phyloP scores from a whole-genome alignment of 1,140 invertebrate genomes.

The Cepaea nemoralis region DNA sequence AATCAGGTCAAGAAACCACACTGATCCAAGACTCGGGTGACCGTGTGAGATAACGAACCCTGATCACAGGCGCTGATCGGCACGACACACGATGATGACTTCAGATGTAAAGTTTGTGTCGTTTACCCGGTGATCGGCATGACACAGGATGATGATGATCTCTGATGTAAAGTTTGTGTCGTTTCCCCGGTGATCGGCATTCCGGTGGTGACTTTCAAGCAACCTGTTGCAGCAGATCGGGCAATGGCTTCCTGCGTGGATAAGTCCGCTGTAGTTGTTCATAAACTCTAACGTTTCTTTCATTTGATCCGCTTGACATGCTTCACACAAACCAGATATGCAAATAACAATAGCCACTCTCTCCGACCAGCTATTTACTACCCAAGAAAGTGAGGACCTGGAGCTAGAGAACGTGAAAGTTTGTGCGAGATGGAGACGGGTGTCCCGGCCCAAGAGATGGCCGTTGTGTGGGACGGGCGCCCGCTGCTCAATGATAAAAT shows the following conservation, averaged over 20 bases:
- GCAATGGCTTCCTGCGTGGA: constrained; percentile 29
- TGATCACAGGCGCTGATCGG: no score
- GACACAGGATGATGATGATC: no score
- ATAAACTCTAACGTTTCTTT: neutral
- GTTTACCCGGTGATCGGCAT: no score
- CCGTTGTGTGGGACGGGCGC: constrained; percentile 87
- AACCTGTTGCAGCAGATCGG: neutral
- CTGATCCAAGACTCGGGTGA: no score
- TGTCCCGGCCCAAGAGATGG: constrained; percentile 84
- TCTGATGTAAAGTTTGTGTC: neutral
- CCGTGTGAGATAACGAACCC: no score
- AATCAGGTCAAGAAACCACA: no score
- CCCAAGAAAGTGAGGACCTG: constrained; percentile 92
- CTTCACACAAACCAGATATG: constrained; percentile 77
- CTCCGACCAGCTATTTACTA: constrained; percentile 86
- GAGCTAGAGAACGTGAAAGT: constrained; percentile 96
- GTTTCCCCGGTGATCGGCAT: neutral
- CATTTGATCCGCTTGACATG: neutral
- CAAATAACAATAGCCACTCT: constrained; percentile 91
- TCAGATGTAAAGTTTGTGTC: no score
- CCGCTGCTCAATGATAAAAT: constrained; percentile 87
- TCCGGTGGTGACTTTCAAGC: neutral
- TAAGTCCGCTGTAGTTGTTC: constrained; percentile 35
- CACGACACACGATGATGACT: no score
- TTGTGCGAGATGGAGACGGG: constrained; percentile 89